A percentile compares a stretch with the other conserved stretches of the same genome.
These are phyloP conservation scores for Heterotis niloticus DNA, from an alignment of 2,113 vertebrate genomes.

Conservation along the genomic window DNA sequence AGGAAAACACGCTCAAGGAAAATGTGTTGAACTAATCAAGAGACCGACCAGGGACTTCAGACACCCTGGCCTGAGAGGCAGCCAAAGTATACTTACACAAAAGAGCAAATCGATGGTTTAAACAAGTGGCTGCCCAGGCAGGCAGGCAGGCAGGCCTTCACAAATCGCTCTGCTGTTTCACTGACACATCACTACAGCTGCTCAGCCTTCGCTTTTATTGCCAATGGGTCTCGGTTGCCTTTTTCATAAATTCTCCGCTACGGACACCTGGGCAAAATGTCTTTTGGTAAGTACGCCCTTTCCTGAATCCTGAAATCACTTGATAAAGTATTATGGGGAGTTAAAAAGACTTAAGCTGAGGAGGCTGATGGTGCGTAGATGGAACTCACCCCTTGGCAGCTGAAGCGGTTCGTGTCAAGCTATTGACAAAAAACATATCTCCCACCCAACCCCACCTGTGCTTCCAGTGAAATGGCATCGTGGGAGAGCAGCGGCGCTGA, in stretches of 20 bases:
- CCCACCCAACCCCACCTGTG: not conserved
- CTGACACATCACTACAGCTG: not conserved
- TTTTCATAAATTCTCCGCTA: not conserved
- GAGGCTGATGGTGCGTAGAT: not conserved
- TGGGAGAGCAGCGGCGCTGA: conserved; percentile 13
- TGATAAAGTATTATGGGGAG: conserved; percentile 8
- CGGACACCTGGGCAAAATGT: not conserved
- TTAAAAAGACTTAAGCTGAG: conserved; percentile 2
- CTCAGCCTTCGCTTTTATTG: not conserved
- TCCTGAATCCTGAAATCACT: not conserved
- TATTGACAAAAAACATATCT: conserved; percentile 23
- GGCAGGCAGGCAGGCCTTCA: not conserved
- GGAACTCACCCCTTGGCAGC: not conserved
- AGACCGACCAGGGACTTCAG: no score
- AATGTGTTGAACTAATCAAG: not conserved
- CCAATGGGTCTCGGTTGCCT: not conserved
- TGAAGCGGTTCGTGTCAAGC: conserved; percentile 3
- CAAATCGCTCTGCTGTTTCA: not conserved
- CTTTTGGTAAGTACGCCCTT: not conserved
- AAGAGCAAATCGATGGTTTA: not conserved
- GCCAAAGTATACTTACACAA: not conserved
- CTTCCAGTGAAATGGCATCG: not conserved
- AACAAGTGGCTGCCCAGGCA: not conserved
- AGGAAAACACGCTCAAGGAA: not conserved
- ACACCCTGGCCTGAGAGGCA: not conserved